A percentile compares a stretch with the other conserved stretches of the same genome.
These are phyloP conservation scores for Oenanthe melanoleuca DNA, from an alignment of 2,113 vertebrate genomes.

Conservation along the genomic window DNA sequence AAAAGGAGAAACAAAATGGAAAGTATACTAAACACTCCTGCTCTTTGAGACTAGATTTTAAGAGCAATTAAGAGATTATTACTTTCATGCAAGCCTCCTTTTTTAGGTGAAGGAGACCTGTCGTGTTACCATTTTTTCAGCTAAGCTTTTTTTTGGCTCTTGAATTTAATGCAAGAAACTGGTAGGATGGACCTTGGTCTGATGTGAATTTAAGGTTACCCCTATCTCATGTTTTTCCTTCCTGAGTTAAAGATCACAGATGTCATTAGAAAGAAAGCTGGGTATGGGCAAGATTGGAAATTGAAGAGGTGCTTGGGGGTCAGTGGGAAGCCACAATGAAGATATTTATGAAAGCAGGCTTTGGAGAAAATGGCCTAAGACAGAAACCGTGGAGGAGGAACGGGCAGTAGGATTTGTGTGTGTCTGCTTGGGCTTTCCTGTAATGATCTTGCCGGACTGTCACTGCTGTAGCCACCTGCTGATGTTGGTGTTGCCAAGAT, in stretches of 20 bases:
- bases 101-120: background rate
- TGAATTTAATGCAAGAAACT: background rate
- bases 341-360: background rate
- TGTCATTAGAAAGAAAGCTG: too few species aligned
- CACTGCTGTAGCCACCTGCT: background rate
- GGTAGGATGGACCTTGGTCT: background rate
- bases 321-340: background rate
- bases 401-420: background rate
- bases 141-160: background rate
- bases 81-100: background rate
- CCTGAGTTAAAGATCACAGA: too few species aligned
- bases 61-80: background rate
- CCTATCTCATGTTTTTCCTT: too few species aligned
- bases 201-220: too few species aligned
- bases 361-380: background rate
- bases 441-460: background rate
- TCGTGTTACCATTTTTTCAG: background rate
- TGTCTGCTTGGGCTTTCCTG: accelerated
- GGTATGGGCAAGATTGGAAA: accelerated
- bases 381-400: background rate
- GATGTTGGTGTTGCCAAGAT: background rate
- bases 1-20: background rate
- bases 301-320: background rate
- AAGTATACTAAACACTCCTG: background rate
- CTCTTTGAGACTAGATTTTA: background rate